Conservation (phyloP, 2,888 invertebrate species). For the Latrodectus elegans region DNA sequence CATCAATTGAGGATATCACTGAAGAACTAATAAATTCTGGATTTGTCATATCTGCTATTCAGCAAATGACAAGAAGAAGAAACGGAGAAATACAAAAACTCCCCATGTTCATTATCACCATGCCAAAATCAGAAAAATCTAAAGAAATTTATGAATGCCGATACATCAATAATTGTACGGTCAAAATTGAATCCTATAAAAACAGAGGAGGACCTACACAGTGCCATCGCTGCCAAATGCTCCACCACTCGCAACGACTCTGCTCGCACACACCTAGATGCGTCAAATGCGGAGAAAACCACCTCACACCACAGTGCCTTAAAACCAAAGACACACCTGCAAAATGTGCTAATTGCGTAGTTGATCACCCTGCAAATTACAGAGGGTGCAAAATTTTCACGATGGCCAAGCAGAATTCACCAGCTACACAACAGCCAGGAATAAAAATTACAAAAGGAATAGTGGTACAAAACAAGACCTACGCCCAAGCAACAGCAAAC, state of each 20-base stretch:
- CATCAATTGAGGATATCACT: no score
- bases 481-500: neutral
- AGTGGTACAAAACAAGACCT: neutral
- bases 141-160: neutral
- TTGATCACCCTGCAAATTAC: neutral
- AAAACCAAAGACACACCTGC: neutral
- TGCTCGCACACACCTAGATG: neutral
- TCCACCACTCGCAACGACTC: neutral
- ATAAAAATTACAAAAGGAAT: neutral
- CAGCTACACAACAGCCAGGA: neutral
- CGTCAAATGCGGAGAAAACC: neutral
- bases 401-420: neutral
- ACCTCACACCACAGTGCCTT: neutral
- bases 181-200: neutral
- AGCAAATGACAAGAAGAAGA: neutral
- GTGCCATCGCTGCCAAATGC: neutral
- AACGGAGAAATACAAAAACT: neutral
- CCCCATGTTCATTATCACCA: neutral
- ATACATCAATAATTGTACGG: neutral
- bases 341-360: neutral
- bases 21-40: no score
- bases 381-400: neutral
- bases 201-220: neutral
- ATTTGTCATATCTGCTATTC: no score
- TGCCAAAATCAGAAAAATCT: neutral